Base-by-base conservation (phyloP, 2,797 vertebrate genomes). In the Lagodon rhomboides region DNA sequence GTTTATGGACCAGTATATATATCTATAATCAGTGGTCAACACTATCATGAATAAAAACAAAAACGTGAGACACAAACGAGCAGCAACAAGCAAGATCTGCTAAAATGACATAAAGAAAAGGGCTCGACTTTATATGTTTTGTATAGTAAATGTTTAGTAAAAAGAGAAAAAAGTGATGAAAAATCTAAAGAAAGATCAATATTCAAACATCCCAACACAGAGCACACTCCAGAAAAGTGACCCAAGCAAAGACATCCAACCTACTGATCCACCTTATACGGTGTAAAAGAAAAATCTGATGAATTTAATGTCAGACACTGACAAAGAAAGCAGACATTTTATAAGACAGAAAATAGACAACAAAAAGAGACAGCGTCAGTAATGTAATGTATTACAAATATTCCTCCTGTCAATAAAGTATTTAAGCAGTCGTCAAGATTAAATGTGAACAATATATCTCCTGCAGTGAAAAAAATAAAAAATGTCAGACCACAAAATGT, bases 301-400 rank as follows among this genome's bases (percentile, higher is more conserved):
- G 1, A 66, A 75, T 69, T 25, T 53, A 20, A 41, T 13, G 9
- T 25, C 22, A 15, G 13, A 77, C 17, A 70, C 1, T 6, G 6
- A 54, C 30, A 75, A 10, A n/a, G 22, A 71, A 77, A 4, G 47
- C 23, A 60, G 44, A 65, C 51, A 72, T 68, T 55, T 69, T 56
- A 61, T 51, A n/a, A 53, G 18, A 15, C 9, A 50, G 34, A 22
- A 67, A 58, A 66, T 53, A 73, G 49, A 70, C 38, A 59, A 46
- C 25, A 71, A 63, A 12, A 58, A 38, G 60, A 43, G 12, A 51
- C 10, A 22, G 7, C 0, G 0, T 30, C 4, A 59, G 0, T 56
- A 51, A 51, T 3, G 34, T 34, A 34, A 16, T 63, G 10, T 50
- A 73, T 50, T 18, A 70, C 34, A 67, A 43, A 68, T 25, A 30